A percentile compares a stretch with the other conserved stretches of the same genome.
These are phyloP conservation scores for Andrena flavipes DNA, from an alignment of 2,888 invertebrate species.

Conservation along the genomic window DNA sequence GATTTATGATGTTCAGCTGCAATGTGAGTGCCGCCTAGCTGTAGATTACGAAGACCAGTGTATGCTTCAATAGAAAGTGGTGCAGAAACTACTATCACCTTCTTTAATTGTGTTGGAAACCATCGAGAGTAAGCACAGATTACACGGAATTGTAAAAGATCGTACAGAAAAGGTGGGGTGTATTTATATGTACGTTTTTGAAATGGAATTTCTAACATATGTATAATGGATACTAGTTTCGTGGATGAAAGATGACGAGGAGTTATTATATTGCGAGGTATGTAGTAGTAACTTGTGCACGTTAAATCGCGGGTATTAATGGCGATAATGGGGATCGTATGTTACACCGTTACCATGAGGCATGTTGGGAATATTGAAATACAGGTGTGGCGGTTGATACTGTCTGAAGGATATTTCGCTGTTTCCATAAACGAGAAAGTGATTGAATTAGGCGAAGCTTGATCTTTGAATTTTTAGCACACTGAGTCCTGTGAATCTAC, in stretches of 20 bases:
- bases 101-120: too few species aligned
- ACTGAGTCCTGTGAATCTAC: not conserved
- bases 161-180: too few species aligned
- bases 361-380: not conserved
- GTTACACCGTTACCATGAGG: not conserved
- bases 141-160: not conserved
- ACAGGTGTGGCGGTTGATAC: not conserved
- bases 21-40: too few species aligned
- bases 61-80: too few species aligned
- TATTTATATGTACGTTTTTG: not conserved
- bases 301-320: constrained; percentile 17
- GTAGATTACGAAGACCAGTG: too few species aligned
- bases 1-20: too few species aligned
- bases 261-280: constrained; percentile 3
- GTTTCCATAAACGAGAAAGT: not conserved
- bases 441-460: not conserved
- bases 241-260: constrained; percentile 17
- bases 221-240: constrained; percentile 1
- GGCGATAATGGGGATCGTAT: constrained; percentile 7
- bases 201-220: not conserved
- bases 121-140: too few species aligned
- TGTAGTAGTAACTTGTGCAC: not conserved
- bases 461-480: not conserved
- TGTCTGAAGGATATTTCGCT: not conserved
- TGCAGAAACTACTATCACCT: too few species aligned